Conservation (phyloP, 2,113 vertebrate species). For the Eudyptes chrysolophus region DNA sequence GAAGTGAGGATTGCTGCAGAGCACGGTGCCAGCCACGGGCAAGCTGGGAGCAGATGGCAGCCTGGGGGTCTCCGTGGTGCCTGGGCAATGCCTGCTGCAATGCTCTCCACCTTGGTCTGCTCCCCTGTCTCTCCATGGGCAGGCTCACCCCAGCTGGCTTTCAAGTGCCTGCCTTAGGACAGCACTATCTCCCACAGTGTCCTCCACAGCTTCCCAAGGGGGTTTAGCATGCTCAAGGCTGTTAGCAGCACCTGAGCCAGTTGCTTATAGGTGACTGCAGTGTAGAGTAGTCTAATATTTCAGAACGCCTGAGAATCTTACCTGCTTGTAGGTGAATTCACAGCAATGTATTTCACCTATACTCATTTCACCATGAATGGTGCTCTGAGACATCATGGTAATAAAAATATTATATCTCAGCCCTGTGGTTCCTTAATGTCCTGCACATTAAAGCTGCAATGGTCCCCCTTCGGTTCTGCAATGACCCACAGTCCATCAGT, state of each 20-base stretch:
- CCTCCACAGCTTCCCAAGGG: not conserved
- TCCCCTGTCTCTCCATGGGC: not conserved
- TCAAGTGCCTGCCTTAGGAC: not conserved
- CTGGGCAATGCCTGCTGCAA: not conserved
- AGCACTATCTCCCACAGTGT: not conserved
- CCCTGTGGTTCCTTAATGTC: not conserved
- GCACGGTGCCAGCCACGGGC: rapidly evolving
- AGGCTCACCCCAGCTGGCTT: not conserved
- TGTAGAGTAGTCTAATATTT: not conserved
- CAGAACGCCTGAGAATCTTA: not conserved
- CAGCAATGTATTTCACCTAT: not conserved
- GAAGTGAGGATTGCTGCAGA: not conserved
- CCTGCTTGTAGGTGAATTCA: not conserved
- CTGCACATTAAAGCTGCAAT: not conserved
- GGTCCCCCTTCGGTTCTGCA: not conserved
- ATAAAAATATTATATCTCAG: not conserved
- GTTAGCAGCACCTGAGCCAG: not conserved
- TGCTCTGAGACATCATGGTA: not conserved
- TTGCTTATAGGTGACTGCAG: not conserved
- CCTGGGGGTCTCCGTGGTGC: rapidly evolving
- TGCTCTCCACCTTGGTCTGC: not conserved
- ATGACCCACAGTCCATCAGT: not conserved
- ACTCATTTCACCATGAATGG: not conserved
- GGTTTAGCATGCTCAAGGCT: not conserved
- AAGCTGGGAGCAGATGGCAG: not conserved